Conservation (phyloP, 1,140 invertebrate species). For the Drosophila repleta region DNA sequence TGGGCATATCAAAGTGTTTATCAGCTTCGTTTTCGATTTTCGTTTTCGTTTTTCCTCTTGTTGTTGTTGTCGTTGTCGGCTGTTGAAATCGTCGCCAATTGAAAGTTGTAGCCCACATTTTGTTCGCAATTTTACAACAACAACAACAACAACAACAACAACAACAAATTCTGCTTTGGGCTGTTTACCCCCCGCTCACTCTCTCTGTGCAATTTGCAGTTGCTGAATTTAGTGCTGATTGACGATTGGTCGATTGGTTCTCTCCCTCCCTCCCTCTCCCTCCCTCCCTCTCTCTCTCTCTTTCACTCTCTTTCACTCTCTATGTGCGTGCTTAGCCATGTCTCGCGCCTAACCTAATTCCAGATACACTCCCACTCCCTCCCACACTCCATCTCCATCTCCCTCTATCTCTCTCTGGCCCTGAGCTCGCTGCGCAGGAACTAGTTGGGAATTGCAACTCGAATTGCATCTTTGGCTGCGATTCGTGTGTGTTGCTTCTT, state of each 20-base stretch:
- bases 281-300: not conserved
- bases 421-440: conserved; percentile 13
- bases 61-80: not conserved
- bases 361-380: not conserved
- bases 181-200: conserved; percentile 18
- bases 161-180: conserved; percentile 34
- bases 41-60: conserved; percentile 15
- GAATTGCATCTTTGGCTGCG: conserved; percentile 5
- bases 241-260: conserved; percentile 17
- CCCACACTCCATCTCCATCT: too few relatives aligned
- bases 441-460: conserved; percentile 25
- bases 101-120: conserved; percentile 48
- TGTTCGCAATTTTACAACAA: conserved; percentile 39
- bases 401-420: not conserved
- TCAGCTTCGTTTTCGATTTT: conserved; percentile 44
- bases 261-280: not conserved
- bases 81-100: conserved; percentile 37
- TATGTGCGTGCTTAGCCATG: conserved; percentile 5
- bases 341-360: conserved; percentile 24
- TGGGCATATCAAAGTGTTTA: conserved; percentile 45
- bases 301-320: not conserved
- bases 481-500: not conserved
- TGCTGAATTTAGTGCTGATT: conserved; percentile 27
- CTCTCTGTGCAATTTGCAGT: conserved; percentile 7
- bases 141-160: conserved; percentile 32